phyloP scores from a whole-genome alignment of 2,888 invertebrate species.

The Dermolepida albohirtum region DNA sequence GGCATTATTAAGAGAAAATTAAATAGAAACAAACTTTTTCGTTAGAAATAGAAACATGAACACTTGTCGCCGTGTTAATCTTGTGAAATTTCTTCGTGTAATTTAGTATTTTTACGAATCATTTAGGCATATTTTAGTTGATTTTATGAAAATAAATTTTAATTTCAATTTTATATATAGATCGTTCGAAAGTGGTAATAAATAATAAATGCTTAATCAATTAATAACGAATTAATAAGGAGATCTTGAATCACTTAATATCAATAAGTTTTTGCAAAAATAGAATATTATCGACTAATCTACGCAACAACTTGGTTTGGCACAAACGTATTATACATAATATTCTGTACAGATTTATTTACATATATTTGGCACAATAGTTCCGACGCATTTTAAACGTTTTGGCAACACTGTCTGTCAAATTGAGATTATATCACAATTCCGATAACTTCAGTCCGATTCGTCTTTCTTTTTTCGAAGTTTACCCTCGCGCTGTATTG shows the following conservation, averaged over 20 bases:
- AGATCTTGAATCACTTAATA: slow-evolving; percentile 34
- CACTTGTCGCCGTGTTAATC: no score
- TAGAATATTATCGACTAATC: slow-evolving; percentile 31
- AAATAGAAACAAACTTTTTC: background rate
- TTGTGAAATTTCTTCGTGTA: no score
- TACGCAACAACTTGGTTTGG: slow-evolving; percentile 23
- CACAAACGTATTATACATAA: slow-evolving; percentile 7
- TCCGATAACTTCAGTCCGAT: slow-evolving; percentile 54
- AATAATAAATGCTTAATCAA: background rate
- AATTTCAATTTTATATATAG: background rate
- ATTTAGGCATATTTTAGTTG: no score
- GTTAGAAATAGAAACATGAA: slow-evolving; percentile 2
- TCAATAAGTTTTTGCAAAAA: slow-evolving; percentile 32
- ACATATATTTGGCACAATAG: slow-evolving; percentile 26
- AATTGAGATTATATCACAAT: slow-evolving; percentile 1
- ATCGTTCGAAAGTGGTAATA: background rate
- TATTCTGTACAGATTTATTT: background rate
- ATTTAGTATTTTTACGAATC: no score
- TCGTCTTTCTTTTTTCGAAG: slow-evolving; percentile 88
- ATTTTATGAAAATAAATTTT: no score
- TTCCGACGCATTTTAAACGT: background rate
- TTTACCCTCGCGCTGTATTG: slow-evolving; percentile 93
- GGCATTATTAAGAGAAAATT: slow-evolving; percentile 9
- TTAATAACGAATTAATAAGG: slow-evolving; percentile 14
- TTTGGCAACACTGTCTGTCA: slow-evolving; percentile 27